Base-by-base conservation (phyloP, 2,113 vertebrate species). In the Xiphorhynchus elegans region DNA sequence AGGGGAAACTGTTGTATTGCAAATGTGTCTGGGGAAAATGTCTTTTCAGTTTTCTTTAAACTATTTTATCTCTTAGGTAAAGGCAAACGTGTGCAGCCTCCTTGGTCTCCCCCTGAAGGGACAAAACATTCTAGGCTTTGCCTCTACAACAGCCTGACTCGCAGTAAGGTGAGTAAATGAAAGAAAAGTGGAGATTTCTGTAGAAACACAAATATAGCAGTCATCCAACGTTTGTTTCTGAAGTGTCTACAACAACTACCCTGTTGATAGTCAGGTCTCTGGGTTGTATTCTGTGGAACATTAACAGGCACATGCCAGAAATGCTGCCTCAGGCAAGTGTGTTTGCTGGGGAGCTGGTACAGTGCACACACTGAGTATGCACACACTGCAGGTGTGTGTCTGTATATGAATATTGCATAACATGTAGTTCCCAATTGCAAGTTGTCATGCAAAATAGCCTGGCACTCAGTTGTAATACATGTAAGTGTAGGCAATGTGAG, bases 111-210 rank as follows among this genome's bases (percentile, higher is more conserved):
- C 5, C 99, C 99, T 10, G 89, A 97, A 35, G 98, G 98, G 33
- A 98, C 98, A 12, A 95, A 98, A 9, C 98, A 98, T 16, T 98
- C 99, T 24, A 97, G 95, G 63, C 99, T 99, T 10, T 97, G 97
- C 28, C 98, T 99, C 14, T 99, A 99, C 97, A 99, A 99, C 97
- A 99, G 99, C 94, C 98, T 99, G 82, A 99, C 99, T 17, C 98
- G 99, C 29, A 98, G 94, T 13, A 99, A 99, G 99, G 99, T 99
- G 58, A 93, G 80, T n/a, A n/a, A 89, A 49, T 44, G 20, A 37
- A 81, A 60, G 56, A 67, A 58, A 87, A 83, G 21, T 40, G 28
- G 53, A 82, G 40, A 37, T 83, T 91, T 91, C 55, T 42, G 6
- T 60, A 78, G n/a, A 52, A 91, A 81, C 8, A 56, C 20, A 68